These are phyloP conservation scores for Phycodurus eques DNA, from an alignment of 2,113 vertebrate genomes.

Conservation along the genomic window DNA sequence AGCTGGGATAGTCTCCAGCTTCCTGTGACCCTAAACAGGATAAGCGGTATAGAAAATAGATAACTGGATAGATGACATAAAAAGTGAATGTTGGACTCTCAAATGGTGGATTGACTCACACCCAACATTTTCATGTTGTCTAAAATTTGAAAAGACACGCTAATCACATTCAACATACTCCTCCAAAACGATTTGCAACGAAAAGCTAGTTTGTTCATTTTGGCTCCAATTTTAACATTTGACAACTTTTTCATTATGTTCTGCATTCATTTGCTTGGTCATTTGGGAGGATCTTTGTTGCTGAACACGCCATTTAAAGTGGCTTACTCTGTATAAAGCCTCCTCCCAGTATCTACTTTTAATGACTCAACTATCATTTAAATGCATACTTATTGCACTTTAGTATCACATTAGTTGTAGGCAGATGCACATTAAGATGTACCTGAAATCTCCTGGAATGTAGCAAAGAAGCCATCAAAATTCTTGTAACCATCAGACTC, in stretches of 20 bases:
- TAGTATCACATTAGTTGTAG: not conserved
- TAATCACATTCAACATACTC: not conserved
- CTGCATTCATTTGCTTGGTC: not conserved
- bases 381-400: not conserved
- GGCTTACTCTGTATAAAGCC: not conserved
- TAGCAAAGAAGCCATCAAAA: slow-evolving; percentile 92
- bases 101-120: not conserved
- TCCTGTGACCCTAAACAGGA: too few species aligned
- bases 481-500: slow-evolving; percentile 95
- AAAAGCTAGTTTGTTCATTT: not conserved
- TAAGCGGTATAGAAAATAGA: not conserved
- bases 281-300: not conserved
- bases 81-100: not conserved
- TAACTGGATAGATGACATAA: not conserved
- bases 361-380: not conserved
- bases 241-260: not conserved
- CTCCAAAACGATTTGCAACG: not conserved
- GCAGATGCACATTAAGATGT: slow-evolving; percentile 14
- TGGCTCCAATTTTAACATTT: not conserved
- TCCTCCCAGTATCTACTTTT: not conserved
- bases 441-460: slow-evolving; percentile 94
- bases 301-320: not conserved
- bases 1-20: too few species aligned
- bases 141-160: not conserved
- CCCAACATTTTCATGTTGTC: not conserved